Conservation (phyloP, 92 coral and sea anemone species). For the Palythoa grandis region DNA sequence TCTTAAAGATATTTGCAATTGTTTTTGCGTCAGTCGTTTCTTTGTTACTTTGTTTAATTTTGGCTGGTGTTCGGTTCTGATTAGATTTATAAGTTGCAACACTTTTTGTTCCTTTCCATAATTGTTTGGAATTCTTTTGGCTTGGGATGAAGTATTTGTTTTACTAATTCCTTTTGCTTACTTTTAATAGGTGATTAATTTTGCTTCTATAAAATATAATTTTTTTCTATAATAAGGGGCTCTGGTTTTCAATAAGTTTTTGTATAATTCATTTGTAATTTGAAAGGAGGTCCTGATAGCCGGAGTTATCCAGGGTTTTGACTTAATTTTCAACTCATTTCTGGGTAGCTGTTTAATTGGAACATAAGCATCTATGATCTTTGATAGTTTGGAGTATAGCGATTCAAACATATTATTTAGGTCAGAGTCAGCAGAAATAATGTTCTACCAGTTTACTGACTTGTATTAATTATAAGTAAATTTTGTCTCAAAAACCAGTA, state of each 20-base stretch:
- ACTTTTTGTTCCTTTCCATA: conserved; percentile 55
- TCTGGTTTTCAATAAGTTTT: conserved; percentile 47
- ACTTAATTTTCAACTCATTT: background rate
- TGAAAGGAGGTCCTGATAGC: conserved; percentile 48
- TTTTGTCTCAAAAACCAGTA: too few species aligned
- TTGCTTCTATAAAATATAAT: conserved; percentile 18
- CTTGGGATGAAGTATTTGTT: conserved; percentile 39
- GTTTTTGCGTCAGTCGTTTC: conserved; percentile 24
- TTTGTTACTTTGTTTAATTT: conserved; percentile 34
- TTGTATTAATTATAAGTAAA: too few species aligned
- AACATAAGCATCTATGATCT: background rate
- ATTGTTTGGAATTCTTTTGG: conserved; percentile 39
- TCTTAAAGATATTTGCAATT: conserved; percentile 44
- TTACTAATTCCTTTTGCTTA: conserved; percentile 48
- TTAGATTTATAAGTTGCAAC: conserved; percentile 10
- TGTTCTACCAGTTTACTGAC: background rate
- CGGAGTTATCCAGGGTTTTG: conserved; percentile 65
- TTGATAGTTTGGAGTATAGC: background rate
- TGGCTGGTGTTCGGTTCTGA: conserved; percentile 18
- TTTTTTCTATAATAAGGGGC: conserved; percentile 36
- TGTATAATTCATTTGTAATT: conserved; percentile 48
- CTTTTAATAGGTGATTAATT: conserved; percentile 46
- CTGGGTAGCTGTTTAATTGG: background rate
- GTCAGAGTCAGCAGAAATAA: background rate
- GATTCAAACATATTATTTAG: background rate